Evolutionary conservation across 2,888 invertebrate genomes (phyloP).

Genomic region (Lathronympha strigana): DNA sequence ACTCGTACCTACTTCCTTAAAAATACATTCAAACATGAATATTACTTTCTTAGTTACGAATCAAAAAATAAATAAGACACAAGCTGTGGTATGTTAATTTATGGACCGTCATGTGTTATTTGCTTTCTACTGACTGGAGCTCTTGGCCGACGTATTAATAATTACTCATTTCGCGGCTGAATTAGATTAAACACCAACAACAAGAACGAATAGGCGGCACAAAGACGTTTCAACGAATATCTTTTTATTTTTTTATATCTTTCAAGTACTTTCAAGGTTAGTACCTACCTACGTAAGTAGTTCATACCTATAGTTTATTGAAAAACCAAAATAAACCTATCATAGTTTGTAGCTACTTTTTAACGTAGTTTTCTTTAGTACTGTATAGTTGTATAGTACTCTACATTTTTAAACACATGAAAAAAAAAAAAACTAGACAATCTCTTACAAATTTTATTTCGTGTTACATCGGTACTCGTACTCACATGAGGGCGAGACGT

Average conservation of each 20-base stretch:
- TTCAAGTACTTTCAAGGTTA: background rate
- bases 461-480: slow-evolving; percentile 48
- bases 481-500: slow-evolving; percentile 47
- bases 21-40: slow-evolving; percentile 2
- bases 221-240: background rate
- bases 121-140: slow-evolving; percentile 54
- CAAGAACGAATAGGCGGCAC: background rate
- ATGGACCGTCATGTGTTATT: slow-evolving; percentile 49
- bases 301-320: no score
- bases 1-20: no score
- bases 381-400: no score
- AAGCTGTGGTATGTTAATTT: slow-evolving; percentile 45
- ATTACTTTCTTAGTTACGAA: background rate
- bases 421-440: background rate
- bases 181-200: slow-evolving; percentile 46
- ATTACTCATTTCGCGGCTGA: slow-evolving; percentile 50
- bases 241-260: no score
- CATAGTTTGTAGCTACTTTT: no score
- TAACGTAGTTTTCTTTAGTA: no score
- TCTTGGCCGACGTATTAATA: slow-evolving; percentile 60
- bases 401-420: no score
- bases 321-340: no score
- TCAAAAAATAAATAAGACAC: slow-evolving; percentile 13
- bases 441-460: slow-evolving; percentile 46
- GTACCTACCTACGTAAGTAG: no score